Evolutionary conservation across 2,113 vertebrate genomes (phyloP), one percentile per base, ranked within the genome.

Genomic region (Siniperca knerii): DNA sequence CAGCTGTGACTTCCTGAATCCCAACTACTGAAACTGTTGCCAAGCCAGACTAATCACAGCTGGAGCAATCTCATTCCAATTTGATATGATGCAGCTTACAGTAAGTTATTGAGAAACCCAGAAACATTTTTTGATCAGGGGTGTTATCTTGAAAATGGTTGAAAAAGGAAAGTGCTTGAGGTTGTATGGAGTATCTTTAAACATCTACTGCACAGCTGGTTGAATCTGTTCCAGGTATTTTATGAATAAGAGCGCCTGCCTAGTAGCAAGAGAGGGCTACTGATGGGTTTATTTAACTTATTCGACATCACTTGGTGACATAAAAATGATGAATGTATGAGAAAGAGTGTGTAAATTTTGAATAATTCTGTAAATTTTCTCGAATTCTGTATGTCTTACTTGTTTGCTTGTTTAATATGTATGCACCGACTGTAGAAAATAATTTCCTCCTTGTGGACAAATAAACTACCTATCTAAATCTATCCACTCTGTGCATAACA

Each of bases 1-100:
- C 92, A 92, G 89, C 86, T 93, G 91, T 83, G 85, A 89, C 86
- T 93, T 91, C 90, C 89, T 93, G 81, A 89, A 89, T 89, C 84
- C 77, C 73, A 89, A 88, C 75, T 80, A 74, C 74, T 79, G 77
- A 84, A 60, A 46, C 61, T 71, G 66, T 60, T 92, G 86, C 90
- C 92, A 90, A 92, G 76, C 83, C 83, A 75, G 65, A 87, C 81
- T 89, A 84, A 89, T 90, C 86, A 57, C 90, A 91, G 85, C 89
- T 89, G 89, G 68, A 88, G 57, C 55, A 69, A 20, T 71, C 65
- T 79, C 48, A 67, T 76, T 87, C 79, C 79, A 60, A 68, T 88
- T 68, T 76, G 60, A 80, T 83, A 61, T 80, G 75, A 87, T 85
- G 52, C 50, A 44, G 71, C 33, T 89, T 80, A 42, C 52, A 78